Base-by-base conservation (phyloP, 2,888 invertebrate species). In the Parnassius apollo region DNA sequence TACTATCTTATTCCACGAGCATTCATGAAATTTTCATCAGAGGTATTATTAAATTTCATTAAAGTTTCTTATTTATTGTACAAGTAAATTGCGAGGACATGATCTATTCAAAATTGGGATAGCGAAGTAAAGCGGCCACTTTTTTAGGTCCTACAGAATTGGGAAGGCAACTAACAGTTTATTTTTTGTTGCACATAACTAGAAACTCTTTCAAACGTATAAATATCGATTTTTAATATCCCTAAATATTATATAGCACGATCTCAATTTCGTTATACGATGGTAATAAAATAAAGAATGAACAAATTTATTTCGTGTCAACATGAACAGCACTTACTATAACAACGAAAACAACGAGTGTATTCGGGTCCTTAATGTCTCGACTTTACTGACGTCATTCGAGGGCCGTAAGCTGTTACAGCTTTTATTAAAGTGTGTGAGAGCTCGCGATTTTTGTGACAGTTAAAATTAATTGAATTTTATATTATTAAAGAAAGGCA, bases 391-490 rank as follows among this genome's bases (percentile, higher is more conserved):
- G 62, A 58, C 53, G 62, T 62, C 57, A 62, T 51, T 52, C 46
- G 51, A 50, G 45, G 25, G 25, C 25, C 25, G 25, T 42, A 7
- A 49, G 48, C 18, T 54, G 48, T 49, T 35, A 25, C 56, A 45
- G 44, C 51, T 51, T 61, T 49, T 57, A 62, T 62, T 57, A 46
- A 25, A 49, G 53, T 45, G 45, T 22, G 13, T 42, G 35, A 42
- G 46, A 52, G 53, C 53, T 57, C 4, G 52, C 57, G 53, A 57
- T 62, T 62, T 57, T 48, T 53, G 53, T 48, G 48, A 48, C 57
- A 57, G 53, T 62, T 62, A 62, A 62, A 62, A 62, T 42, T 57
- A 62, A 62, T 62, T 62, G 57, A 48, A 62, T 62, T 12, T 42
- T 46, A n/a, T 46, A 12, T 13, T 22, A 42, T 62, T 13, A 57